Conservation (phyloP, 1,140 invertebrate species). For the Leptestheria dahalacensis region DNA sequence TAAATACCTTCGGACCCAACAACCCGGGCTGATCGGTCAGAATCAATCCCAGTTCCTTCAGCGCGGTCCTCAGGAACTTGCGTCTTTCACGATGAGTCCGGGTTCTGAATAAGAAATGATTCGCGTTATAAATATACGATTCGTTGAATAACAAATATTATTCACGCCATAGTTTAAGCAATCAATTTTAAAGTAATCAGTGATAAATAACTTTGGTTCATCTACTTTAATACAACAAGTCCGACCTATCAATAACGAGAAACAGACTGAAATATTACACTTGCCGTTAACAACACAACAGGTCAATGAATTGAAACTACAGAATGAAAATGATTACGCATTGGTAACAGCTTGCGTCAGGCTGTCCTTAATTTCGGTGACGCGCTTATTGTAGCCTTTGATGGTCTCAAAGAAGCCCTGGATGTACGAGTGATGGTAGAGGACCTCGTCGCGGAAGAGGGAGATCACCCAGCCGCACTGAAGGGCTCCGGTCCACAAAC, state of each 20-base stretch:
- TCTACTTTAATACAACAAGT: too few relatives aligned
- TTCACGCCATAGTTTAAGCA: too few relatives aligned
- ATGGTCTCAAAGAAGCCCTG: constrained; percentile 85
- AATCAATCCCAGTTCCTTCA: constrained; percentile 89
- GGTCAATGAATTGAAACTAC: too few relatives aligned
- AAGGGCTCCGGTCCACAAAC: constrained; percentile 79
- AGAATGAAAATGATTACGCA: too few relatives aligned
- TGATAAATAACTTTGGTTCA: too few relatives aligned
- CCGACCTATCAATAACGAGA: too few relatives aligned
- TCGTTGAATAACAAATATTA: constrained; percentile 6
- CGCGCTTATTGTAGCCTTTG: constrained; percentile 84
- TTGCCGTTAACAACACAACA: too few relatives aligned
- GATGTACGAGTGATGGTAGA: constrained; percentile 88
- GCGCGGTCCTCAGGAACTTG: constrained; percentile 86
- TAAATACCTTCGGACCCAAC: constrained; percentile 67
- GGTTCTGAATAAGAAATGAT: constrained; percentile 31
- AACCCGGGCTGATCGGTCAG: constrained; percentile 95
- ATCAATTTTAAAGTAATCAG: too few relatives aligned
- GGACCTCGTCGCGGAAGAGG: constrained; percentile 91
- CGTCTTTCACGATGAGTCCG: constrained; percentile 82
- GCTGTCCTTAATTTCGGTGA: constrained; percentile 87
- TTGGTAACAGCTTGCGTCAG: constrained; percentile 78
- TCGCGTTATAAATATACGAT: background rate
- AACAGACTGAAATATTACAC: too few relatives aligned
- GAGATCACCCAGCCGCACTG: constrained; percentile 88